Percentiles rank a stretch among this genome's conserved stretches.
phyloP scores from a whole-genome alignment of 2,113 vertebrate species.

The Raja brachyura region DNA sequence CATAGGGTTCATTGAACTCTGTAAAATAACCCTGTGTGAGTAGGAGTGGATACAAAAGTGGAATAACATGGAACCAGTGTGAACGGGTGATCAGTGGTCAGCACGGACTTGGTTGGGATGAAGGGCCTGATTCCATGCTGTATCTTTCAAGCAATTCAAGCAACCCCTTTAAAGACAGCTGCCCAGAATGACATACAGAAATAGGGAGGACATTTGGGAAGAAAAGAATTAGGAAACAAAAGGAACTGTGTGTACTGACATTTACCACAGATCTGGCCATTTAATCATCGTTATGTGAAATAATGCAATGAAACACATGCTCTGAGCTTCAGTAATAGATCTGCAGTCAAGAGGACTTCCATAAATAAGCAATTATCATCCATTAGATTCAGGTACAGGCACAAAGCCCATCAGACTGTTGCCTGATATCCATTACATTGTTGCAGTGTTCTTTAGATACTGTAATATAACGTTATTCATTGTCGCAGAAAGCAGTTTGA shows the following conservation, averaged over 20 bases:
- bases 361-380: conserved; percentile 24
- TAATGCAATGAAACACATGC: conserved; percentile 6
- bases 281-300: conserved; percentile 21
- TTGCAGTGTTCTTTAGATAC: background rate
- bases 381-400: conserved; percentile 1
- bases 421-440: background rate
- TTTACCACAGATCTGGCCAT: background rate
- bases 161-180: background rate
- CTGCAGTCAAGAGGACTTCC: conserved; percentile 15
- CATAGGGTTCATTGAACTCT: no score
- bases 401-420: background rate
- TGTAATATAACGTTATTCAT: conserved; percentile 14
- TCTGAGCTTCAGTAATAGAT: background rate
- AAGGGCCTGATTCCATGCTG: no score
- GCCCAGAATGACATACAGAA: background rate
- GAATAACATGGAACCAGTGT: no score
- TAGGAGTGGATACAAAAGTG: no score
- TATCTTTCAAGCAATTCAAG: no score
- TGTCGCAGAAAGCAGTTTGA: background rate
- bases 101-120: no score
- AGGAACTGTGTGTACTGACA: conserved; percentile 7
- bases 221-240: background rate
- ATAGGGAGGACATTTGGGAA: background rate
- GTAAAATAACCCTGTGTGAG: no score
- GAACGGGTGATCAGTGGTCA: no score